Conservation (phyloP, 2,113 vertebrate species). For the Anarhynchus alexandrinus region DNA sequence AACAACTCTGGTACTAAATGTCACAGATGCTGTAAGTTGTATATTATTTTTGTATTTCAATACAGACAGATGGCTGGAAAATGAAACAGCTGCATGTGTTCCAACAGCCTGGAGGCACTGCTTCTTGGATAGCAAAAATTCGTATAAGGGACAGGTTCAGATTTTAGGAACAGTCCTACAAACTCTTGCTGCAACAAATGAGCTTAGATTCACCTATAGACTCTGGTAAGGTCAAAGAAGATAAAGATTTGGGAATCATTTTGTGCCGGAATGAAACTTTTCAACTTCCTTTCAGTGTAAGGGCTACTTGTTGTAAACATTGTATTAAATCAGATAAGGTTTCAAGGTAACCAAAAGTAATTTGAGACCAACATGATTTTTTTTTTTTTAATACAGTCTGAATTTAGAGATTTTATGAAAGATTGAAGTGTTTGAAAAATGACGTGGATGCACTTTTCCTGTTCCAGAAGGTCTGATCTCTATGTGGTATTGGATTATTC, state of each 20-base stretch:
- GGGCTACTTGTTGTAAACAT: background rate
- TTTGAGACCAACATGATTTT: background rate
- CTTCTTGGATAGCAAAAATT: background rate
- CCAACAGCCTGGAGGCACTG: background rate
- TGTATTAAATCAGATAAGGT: background rate
- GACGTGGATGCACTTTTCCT: rapidly evolving
- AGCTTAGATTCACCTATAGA: background rate
- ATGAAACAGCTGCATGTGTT: background rate
- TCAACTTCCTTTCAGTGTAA: background rate
- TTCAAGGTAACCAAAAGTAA: background rate
- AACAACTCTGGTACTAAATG: background rate
- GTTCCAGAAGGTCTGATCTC: background rate
- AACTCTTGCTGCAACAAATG: background rate
- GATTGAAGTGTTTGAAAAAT: background rate
- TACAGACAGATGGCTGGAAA: background rate
- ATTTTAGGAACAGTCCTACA: background rate
- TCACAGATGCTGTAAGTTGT: background rate
- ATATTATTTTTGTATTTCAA: background rate
- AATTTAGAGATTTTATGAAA: background rate
- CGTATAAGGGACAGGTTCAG: background rate
- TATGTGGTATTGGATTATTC: background rate
- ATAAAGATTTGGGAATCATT: background rate
- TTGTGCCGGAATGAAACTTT: background rate
- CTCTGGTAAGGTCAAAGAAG: background rate
- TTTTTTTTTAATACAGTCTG: background rate